Conservation (phyloP, 2,113 vertebrate genomes). For the Neopipo cinnamomea region DNA sequence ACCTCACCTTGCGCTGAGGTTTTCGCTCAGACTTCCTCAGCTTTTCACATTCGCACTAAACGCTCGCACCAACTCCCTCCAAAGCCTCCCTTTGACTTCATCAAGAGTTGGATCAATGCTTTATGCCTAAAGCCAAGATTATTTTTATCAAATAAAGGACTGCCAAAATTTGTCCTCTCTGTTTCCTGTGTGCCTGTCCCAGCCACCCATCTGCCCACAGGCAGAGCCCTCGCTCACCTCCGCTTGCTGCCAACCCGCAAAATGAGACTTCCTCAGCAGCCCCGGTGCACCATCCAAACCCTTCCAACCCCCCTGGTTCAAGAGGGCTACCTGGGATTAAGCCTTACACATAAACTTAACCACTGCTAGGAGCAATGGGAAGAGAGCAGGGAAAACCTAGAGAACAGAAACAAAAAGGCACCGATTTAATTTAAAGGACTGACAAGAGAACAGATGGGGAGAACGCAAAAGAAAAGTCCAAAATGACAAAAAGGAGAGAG, state of each 20-base stretch:
- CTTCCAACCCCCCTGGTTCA: not conserved
- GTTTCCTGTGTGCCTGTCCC: not conserved
- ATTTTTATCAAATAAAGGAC: conserved; percentile 31
- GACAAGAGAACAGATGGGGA: not conserved
- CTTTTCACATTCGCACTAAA: not conserved
- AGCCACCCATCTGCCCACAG: not conserved
- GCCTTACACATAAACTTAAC: not conserved
- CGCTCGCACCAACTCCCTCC: not conserved
- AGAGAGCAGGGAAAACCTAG: not conserved
- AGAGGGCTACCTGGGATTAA: not conserved
- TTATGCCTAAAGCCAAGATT: not conserved
- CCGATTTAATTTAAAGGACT: not conserved
- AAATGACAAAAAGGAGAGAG: not conserved
- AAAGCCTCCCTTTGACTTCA: conserved; percentile 12
- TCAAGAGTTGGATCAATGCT: not conserved
- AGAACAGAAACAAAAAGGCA: not conserved
- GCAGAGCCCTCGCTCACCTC: not conserved
- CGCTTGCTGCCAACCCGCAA: not conserved
- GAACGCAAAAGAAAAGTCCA: not conserved
- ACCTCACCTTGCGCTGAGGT: accelerated
- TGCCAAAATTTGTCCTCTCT: not conserved
- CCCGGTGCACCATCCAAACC: not conserved
- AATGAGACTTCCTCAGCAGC: not conserved
- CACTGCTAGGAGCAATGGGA: not conserved
- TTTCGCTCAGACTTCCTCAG: not conserved